These are phyloP conservation scores for Pseudomyrmex sp. DNA, from an alignment of 1,140 invertebrate genomes.

Conservation along the genomic window DNA sequence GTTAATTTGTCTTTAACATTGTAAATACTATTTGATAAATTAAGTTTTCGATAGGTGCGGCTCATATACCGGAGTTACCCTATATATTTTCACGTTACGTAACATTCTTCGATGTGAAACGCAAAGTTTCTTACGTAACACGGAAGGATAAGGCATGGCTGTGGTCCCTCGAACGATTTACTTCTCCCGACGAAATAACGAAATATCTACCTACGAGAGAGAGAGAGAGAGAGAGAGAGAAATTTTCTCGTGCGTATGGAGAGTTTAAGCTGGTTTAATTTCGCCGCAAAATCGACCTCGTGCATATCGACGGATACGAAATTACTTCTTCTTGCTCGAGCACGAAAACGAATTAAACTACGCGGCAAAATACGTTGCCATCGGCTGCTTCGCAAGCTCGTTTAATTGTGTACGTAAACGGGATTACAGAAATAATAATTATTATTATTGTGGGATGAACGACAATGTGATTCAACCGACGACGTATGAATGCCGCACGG, in stretches of 20 bases:
- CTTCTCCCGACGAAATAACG: conserved; percentile 3
- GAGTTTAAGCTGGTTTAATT: conserved; percentile 42
- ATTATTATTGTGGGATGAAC: not conserved
- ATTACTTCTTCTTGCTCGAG: conserved; percentile 49
- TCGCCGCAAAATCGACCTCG: conserved; percentile 41
- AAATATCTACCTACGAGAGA: conserved; percentile 12
- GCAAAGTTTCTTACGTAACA: conserved; percentile 44
- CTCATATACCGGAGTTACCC: too few species aligned
- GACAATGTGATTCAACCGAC: not conserved
- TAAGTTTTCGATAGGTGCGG: too few species aligned
- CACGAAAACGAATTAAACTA: conserved; percentile 58
- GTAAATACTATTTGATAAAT: too few species aligned
- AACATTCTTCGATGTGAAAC: conserved; percentile 19
- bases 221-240: not conserved
- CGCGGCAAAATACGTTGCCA: conserved; percentile 15
- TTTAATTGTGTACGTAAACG: conserved; percentile 18
- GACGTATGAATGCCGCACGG: too few species aligned
- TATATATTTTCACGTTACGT: conserved; percentile 1
- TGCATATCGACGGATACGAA: conserved; percentile 44
- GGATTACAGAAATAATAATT: not conserved
- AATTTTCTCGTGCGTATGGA: conserved; percentile 14
- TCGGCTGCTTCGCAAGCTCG: conserved; percentile 6
- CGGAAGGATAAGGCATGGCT: not conserved
- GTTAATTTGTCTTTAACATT: too few species aligned
- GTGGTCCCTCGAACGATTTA: conserved; percentile 1